Conservation (phyloP, 2,888 invertebrate genomes). For the Trilocha varians region DNA sequence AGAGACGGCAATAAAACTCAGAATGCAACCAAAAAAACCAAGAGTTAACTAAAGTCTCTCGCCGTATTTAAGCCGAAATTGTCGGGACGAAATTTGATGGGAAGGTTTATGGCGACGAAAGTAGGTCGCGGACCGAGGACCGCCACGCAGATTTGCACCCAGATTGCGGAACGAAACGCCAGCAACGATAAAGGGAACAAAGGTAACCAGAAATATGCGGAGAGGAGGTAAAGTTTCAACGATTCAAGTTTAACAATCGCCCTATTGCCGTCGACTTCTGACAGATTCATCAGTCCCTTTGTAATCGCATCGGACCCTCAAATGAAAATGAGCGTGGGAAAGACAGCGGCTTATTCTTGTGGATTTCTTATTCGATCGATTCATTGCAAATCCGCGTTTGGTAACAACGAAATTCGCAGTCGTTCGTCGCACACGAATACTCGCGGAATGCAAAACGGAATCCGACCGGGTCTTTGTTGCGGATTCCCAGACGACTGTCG, state of each 20-base stretch:
- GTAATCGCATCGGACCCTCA: background rate
- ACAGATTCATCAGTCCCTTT: too few relatives aligned
- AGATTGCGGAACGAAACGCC: slow-evolving; percentile 14
- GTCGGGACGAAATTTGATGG: slow-evolving; percentile 51
- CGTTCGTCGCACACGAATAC: slow-evolving; percentile 46
- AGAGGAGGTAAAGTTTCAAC: background rate
- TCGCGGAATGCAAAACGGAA: slow-evolving; percentile 66
- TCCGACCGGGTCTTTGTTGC: slow-evolving; percentile 61
- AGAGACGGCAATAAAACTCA: slow-evolving; percentile 57
- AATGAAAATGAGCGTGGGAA: slow-evolving; percentile 22
- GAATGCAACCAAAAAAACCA: slow-evolving; percentile 65
- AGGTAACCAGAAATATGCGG: slow-evolving; percentile 14
- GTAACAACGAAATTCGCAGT: slow-evolving; percentile 42
- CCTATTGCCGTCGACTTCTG: too few relatives aligned
- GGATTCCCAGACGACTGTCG: slow-evolving; percentile 69
- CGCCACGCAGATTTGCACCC: slow-evolving; percentile 5
- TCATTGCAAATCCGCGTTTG: slow-evolving; percentile 38
- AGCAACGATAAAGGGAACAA: slow-evolving; percentile 21
- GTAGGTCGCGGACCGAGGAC: slow-evolving; percentile 43
- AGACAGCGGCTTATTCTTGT: slow-evolving; percentile 10
- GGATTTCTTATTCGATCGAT: slow-evolving; percentile 35
- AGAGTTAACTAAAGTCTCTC: slow-evolving; percentile 39
- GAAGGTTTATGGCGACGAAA: slow-evolving; percentile 50
- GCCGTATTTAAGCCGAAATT: slow-evolving; percentile 36
- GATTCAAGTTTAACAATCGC: background rate